Evolutionary conservation across 2,113 vertebrate genomes (phyloP).

Genomic region (Eublepharis macularius): DNA sequence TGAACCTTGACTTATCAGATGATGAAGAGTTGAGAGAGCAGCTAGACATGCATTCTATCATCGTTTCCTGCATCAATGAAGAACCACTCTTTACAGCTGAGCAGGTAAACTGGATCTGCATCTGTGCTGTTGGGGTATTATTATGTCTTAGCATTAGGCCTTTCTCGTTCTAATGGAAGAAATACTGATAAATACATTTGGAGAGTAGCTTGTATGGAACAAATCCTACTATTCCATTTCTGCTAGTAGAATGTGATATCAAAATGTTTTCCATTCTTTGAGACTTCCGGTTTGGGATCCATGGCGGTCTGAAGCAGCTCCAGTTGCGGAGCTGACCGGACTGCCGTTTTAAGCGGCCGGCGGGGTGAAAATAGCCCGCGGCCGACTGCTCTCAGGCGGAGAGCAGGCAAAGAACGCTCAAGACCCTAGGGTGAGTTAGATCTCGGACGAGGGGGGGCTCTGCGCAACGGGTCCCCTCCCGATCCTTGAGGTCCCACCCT

Average conservation of each 20-base stretch:
- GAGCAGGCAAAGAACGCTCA: no score
- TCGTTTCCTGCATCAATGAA: conserved; percentile 91
- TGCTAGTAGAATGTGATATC: not conserved
- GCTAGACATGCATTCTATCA: conserved; percentile 98
- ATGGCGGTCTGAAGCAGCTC: no score
- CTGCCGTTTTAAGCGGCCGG: no score
- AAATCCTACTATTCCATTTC: not conserved
- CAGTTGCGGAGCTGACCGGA: no score
- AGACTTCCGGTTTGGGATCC: no score
- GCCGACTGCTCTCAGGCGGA: no score
- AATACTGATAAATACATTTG: not conserved
- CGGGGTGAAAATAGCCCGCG: no score
- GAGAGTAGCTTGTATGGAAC: not conserved
- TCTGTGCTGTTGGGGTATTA: not conserved
- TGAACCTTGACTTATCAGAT: conserved; percentile 91
- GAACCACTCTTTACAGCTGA: conserved; percentile 97
- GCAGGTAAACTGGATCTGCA: conserved; percentile 78
- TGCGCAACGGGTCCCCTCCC: no score
- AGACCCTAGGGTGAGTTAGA: no score
- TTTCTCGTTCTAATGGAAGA: not conserved
- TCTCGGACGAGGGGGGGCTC: no score
- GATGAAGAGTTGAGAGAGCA: conserved; percentile 97
- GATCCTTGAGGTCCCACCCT: no score
- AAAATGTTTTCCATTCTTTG: not conserved
- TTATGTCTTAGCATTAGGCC: not conserved